A percentile compares a stretch with the other conserved stretches of the same genome.
Evolutionary conservation across 1,140 invertebrate species (phyloP).

Genomic region (Atta cephalotes): DNA sequence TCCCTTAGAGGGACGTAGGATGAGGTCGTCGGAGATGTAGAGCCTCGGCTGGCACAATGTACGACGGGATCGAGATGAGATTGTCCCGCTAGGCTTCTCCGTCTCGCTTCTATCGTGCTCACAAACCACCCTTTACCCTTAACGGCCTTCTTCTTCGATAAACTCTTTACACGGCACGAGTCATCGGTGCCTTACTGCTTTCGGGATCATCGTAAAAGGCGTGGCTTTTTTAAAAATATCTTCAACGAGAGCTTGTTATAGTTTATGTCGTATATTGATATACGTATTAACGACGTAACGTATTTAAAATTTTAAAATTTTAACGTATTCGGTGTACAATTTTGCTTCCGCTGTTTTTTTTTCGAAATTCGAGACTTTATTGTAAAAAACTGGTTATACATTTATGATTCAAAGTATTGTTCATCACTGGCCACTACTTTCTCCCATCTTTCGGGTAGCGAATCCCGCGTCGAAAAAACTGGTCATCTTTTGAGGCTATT

Average conservation of each 20-base stretch:
- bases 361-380: no score
- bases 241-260: slow-evolving; percentile 9
- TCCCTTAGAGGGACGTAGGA: slow-evolving; percentile 74
- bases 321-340: not conserved
- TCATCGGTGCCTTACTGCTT: slow-evolving; percentile 65
- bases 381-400: no score
- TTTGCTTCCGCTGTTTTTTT: no score
- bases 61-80: slow-evolving; percentile 86
- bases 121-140: slow-evolving; percentile 83
- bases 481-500: no score
- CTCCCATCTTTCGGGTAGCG: no score
- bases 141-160: slow-evolving; percentile 83
- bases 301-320: not conserved
- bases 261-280: not conserved
- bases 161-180: slow-evolving; percentile 81
- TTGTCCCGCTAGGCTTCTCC: slow-evolving; percentile 82
- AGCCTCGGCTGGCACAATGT: slow-evolving; percentile 84
- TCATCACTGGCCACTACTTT: no score
- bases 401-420: no score
- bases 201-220: slow-evolving; percentile 53
- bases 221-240: slow-evolving; percentile 5
- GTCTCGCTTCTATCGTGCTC: slow-evolving; percentile 70
- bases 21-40: slow-evolving; percentile 82
- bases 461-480: no score
- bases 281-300: not conserved